Evolutionary conservation across 2,888 invertebrate species (phyloP), one percentile per base, ranked within the genome.

Genomic region (Panorpa germanica): DNA sequence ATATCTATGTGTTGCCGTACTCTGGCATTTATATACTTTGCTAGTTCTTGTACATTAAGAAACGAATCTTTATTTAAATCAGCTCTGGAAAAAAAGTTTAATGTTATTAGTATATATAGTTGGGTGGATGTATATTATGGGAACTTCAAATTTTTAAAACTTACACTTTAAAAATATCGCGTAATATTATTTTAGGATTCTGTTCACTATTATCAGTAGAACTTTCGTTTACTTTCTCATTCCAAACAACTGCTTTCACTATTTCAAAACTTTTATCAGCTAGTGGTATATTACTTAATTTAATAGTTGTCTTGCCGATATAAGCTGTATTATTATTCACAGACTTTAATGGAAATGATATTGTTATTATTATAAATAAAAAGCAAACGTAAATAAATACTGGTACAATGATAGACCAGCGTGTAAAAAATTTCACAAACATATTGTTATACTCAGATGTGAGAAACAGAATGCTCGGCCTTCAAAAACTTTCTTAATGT

Each of bases 1-100:
- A 63, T 57, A 16, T 67, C 62, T 37, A 76, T 71, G 43, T 77
- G 76, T 34, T 72, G 67, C 18, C 65, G 63, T 25, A 75, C 72
- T 50, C 69, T 70, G 9, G 53, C 50, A 37, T 71, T 63, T 17
- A 77, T 75, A 60, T 72, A 74, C 38, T 59, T 55, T 2, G 70
- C 60, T 31, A 76, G 41, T 46, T 76, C 76, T 38, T 61, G 62
- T 12, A 65, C 61, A 37, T 63, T 64, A 25, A 75, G 44, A 25
- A 59, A 54, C 4, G 54, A 50, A 41, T 70, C 65, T 22, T 52
- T 53, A 44, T 71, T 61, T 9, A 49, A 51, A 43, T 75, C 74
- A 5, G 72, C 73, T 37, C 70, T 70, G 42, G 21, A 48, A n/a
- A n/a, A n/a, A n/a, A n/a, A n/a, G n/a, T n/a, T n/a, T n/a, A n/a